These are phyloP conservation scores for Triplophysa yarkandensis DNA, from an alignment of 2,797 vertebrate species.

Conservation along the genomic window DNA sequence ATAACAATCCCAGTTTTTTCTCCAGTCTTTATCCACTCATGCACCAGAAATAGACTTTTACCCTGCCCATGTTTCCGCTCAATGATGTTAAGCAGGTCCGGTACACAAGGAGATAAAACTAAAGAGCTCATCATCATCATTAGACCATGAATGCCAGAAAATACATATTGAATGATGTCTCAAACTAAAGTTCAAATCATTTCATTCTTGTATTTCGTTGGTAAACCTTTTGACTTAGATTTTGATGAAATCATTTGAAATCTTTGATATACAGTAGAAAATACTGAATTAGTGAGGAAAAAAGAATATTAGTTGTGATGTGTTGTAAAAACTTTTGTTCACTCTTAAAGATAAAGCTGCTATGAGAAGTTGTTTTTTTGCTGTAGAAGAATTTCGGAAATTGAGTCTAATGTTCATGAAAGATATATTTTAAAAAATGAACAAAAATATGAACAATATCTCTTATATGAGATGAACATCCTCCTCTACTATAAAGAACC, in stretches of 20 bases:
- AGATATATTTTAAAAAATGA: no score
- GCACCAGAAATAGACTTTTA: slow-evolving; percentile 54
- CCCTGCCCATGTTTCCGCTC: slow-evolving; percentile 9
- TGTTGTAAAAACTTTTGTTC: neutral
- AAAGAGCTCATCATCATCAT: neutral
- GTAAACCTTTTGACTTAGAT: no score
- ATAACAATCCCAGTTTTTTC: slow-evolving; percentile 62
- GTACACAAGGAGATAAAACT: neutral
- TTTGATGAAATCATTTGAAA: no score
- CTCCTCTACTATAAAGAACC: no score
- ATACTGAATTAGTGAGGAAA: neutral
- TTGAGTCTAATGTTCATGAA: no score
- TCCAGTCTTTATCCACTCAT: slow-evolving; percentile 49
- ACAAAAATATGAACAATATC: no score
- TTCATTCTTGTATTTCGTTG: no score
- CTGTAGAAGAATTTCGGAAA: no score
- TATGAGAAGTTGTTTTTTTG: no score
- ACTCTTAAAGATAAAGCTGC: no score
- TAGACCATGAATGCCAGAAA: neutral
- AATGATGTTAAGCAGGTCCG: neutral
- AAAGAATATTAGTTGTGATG: neutral
- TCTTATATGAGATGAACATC: no score
- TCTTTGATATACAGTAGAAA: neutral
- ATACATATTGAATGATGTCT: neutral
- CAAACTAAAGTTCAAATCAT: neutral